Conservation (phyloP, 1,140 invertebrate genomes). For the Callitettix versicolor region DNA sequence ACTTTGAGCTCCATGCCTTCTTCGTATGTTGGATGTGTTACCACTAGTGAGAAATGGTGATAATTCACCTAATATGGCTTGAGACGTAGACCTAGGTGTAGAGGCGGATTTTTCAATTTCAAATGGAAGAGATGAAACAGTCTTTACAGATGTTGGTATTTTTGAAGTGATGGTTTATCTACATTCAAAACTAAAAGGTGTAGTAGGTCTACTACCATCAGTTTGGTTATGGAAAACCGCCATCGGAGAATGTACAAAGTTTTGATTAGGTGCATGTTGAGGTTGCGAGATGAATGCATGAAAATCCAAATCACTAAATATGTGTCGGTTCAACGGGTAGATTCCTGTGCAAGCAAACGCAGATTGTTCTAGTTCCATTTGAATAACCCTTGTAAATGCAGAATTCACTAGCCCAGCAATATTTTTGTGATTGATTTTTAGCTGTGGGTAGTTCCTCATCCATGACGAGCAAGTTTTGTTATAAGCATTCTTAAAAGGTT, state of each 20-base stretch:
- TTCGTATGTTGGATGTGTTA: background rate
- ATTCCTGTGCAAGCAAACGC: conserved; percentile 10
- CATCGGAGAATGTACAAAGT: background rate
- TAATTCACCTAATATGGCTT: background rate
- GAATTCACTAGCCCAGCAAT: conserved; percentile 29
- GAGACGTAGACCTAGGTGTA: background rate
- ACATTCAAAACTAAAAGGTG: too few species aligned
- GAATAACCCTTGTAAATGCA: conserved; percentile 29
- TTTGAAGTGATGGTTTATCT: too few species aligned
- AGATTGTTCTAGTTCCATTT: conserved; percentile 26
- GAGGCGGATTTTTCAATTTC: background rate
- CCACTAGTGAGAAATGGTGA: background rate
- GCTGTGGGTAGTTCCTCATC: background rate
- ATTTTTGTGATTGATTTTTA: background rate
- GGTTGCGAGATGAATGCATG: background rate
- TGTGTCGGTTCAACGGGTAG: background rate
- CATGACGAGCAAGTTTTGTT: conserved; percentile 13
- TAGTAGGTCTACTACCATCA: too few species aligned
- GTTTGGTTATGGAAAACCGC: background rate
- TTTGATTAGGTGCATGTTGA: background rate
- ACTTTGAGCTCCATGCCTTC: background rate
- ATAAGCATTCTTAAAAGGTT: conserved; percentile 32
- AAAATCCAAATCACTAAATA: background rate
- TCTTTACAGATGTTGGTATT: background rate
- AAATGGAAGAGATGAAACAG: background rate